These are phyloP conservation scores for Rhabdophis nuchalis DNA, from an alignment of 2,797 vertebrate species.

Conservation along the genomic window DNA sequence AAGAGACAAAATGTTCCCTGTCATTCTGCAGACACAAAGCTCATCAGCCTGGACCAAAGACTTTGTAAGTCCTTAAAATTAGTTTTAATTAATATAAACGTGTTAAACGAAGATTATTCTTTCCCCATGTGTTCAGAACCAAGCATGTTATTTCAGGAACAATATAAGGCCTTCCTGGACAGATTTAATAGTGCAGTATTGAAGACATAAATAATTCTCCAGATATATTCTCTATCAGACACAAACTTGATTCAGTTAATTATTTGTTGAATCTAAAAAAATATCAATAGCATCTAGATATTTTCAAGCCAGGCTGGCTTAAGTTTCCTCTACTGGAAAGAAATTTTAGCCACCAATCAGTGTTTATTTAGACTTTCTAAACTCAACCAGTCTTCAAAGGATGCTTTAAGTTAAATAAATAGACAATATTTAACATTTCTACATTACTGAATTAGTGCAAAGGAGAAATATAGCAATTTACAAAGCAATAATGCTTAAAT, in stretches of 20 bases:
- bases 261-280: background rate
- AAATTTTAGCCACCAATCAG: background rate
- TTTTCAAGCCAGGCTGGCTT: background rate
- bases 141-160: background rate
- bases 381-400: background rate
- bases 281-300: background rate
- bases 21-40: constrained; percentile 59
- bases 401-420: background rate
- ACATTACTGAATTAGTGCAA: background rate
- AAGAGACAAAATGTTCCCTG: constrained; percentile 53
- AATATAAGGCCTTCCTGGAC: background rate
- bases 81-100: constrained; percentile 56
- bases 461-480: background rate
- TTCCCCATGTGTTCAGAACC: background rate
- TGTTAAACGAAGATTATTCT: constrained; percentile 40
- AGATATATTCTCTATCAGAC: background rate
- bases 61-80: constrained; percentile 52
- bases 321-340: background rate
- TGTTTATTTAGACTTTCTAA: background rate
- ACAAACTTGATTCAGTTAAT: background rate
- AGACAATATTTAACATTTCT: background rate
- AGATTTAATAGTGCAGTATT: background rate
- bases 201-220: background rate
- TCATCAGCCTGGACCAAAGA: constrained; percentile 45
- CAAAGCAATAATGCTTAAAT: background rate